Conservation (phyloP, 2,113 vertebrate genomes). For the Mustela lutreola region DNA sequence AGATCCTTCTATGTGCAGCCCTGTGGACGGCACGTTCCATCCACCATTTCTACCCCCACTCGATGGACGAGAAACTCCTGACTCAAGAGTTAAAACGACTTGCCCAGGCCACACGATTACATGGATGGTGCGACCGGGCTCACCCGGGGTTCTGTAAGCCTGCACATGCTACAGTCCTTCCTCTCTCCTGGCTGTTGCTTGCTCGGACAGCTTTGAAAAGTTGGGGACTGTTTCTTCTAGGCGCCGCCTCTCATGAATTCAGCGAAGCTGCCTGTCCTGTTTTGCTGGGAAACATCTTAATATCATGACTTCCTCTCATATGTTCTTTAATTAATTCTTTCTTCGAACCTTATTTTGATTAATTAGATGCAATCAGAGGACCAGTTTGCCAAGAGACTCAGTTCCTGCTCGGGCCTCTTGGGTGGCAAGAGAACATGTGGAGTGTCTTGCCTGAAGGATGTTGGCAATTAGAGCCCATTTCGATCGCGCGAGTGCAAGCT, state of each 20-base stretch:
- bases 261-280: neutral
- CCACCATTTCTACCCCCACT: neutral
- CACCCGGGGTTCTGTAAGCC: neutral
- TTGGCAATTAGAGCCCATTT: slow-evolving; percentile 78
- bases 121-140: neutral
- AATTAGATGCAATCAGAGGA: slow-evolving; percentile 66
- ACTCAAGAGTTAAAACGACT: neutral
- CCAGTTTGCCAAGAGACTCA: slow-evolving; percentile 26
- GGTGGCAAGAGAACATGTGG: slow-evolving; percentile 47
- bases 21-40: neutral
- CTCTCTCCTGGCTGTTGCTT: neutral
- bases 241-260: neutral
- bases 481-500: neutral
- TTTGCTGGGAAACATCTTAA: neutral
- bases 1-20: neutral
- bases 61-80: neutral
- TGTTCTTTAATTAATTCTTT: slow-evolving; percentile 70
- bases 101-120: accelerated
- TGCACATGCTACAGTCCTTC: neutral
- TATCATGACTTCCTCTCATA: slow-evolving; percentile 58
- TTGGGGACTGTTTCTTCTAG: neutral
- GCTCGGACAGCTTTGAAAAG: neutral
- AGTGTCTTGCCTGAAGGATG: slow-evolving; percentile 78
- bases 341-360: slow-evolving; percentile 63
- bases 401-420: slow-evolving; percentile 64